These are phyloP conservation scores for Hesperophylax magnus DNA, from an alignment of 1,140 invertebrate species.

Conservation along the genomic window DNA sequence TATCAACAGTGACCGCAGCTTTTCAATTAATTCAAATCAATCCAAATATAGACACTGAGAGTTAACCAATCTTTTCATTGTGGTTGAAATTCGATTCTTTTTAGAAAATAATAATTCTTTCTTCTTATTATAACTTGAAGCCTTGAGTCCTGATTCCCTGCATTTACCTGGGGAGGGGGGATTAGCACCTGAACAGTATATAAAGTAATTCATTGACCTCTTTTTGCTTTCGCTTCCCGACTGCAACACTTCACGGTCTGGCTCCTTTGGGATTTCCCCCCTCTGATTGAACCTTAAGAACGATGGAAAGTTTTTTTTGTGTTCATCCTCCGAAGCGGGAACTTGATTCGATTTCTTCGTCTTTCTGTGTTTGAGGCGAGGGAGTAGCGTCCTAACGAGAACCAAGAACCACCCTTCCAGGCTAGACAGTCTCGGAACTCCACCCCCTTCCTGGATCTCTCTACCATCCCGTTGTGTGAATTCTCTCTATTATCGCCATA, in stretches of 20 bases:
- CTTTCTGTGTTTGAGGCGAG: background rate
- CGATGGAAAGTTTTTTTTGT: conserved; percentile 5
- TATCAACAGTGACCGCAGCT: no score
- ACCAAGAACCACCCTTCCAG: background rate
- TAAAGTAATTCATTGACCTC: conserved; percentile 5
- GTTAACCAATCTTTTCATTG: no score
- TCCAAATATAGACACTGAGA: no score
- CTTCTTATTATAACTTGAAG: no score
- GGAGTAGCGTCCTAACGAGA: background rate
- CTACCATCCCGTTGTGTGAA: background rate
- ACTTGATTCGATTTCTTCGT: conserved; percentile 17
- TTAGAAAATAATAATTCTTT: no score
- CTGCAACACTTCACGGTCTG: conserved; percentile 11
- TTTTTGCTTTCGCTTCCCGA: background rate
- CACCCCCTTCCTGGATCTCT: background rate
- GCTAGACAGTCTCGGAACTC: conserved; percentile 38
- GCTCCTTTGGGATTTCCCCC: background rate
- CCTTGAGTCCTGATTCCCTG: no score
- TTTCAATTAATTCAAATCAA: no score
- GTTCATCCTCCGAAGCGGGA: background rate
- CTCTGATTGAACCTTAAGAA: conserved; percentile 12
- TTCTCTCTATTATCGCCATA: background rate
- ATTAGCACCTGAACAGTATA: background rate
- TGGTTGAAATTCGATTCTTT: no score
- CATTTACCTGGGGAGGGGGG: no score